Conservation (phyloP, 2,797 vertebrate species). For the Synanceia verrucosa region DNA sequence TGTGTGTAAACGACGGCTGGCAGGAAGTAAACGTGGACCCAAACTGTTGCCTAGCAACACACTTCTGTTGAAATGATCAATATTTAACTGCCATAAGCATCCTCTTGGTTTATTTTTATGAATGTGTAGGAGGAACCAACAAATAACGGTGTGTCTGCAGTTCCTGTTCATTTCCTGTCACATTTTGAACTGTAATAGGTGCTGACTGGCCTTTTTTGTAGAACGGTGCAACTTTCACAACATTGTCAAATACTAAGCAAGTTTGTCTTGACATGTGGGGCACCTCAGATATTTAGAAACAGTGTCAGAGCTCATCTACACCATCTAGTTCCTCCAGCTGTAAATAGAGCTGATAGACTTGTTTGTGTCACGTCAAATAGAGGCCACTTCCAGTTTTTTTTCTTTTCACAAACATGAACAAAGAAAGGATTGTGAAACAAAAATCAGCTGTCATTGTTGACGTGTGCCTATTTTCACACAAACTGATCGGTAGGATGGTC, state of each 20-base stretch:
- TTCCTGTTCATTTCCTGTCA: not conserved
- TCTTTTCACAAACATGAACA: slow-evolving; percentile 27
- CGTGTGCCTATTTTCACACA: slow-evolving; percentile 1
- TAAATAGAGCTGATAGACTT: slow-evolving; percentile 35
- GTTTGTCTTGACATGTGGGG: not conserved
- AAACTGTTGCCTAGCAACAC: too few species aligned
- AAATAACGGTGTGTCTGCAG: not conserved
- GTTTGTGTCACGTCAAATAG: slow-evolving; percentile 21
- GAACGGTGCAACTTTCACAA: not conserved
- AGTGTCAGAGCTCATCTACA: not conserved
- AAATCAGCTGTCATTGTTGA: not conserved
- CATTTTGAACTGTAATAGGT: not conserved
- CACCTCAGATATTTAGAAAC: not conserved
- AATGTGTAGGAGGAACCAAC: too few species aligned
- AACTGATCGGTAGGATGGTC: not conserved
- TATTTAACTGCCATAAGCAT: not conserved
- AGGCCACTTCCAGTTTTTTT: slow-evolving; percentile 38
- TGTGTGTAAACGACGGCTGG: too few species aligned
- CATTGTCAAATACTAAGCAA: not conserved
- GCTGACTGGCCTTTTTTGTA: not conserved
- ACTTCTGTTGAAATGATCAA: too few species aligned
- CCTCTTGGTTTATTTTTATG: not conserved
- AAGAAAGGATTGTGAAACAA: slow-evolving; percentile 54
- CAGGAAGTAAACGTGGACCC: too few species aligned
- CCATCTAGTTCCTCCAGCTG: slow-evolving; percentile 12